Evolutionary conservation across 2,888 invertebrate species (phyloP).

Genomic region (Mamestra brassicae): DNA sequence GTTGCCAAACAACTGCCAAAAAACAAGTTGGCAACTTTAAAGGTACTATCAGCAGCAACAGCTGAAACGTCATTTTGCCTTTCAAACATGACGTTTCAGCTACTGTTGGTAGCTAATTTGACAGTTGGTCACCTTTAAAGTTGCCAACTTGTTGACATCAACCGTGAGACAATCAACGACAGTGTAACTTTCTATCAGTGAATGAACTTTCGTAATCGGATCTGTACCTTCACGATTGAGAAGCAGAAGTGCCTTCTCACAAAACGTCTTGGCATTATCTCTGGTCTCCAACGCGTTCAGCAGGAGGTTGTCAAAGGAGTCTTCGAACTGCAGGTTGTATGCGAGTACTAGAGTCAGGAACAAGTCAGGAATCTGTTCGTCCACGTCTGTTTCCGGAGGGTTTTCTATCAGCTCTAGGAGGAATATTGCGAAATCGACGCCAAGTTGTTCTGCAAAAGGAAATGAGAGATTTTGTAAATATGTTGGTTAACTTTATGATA

Average conservation of each 20-base stretch:
- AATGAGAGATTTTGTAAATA: neutral
- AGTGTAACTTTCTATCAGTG: neutral
- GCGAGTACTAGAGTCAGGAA: constrained; percentile 96
- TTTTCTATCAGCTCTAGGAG: constrained; percentile 95
- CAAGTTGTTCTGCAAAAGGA: constrained; percentile 93
- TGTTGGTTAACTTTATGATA: neutral
- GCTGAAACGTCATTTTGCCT: too few relatives aligned
- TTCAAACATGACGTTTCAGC: too few relatives aligned
- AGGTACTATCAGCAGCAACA: too few relatives aligned
- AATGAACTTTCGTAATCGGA: neutral
- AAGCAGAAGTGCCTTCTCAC: constrained; percentile 96
- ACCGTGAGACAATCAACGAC: neutral
- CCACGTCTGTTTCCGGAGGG: constrained; percentile 95
- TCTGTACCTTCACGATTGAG: constrained; percentile 96
- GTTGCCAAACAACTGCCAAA: too few relatives aligned
- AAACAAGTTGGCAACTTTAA: too few relatives aligned
- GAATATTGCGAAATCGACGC: constrained; percentile 95
- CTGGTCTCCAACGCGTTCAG: constrained; percentile 93
- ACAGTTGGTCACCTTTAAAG: too few relatives aligned
- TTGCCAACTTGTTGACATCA: neutral
- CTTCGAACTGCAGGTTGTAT: constrained; percentile 96
- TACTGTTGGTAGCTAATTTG: too few relatives aligned
- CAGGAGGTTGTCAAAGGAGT: constrained; percentile 93
- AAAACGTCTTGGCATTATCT: constrained; percentile 95
- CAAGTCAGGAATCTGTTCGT: constrained; percentile 96